Evolutionary conservation across 1,140 invertebrate genomes (phyloP).

Genomic region (Drosophila teissieri): DNA sequence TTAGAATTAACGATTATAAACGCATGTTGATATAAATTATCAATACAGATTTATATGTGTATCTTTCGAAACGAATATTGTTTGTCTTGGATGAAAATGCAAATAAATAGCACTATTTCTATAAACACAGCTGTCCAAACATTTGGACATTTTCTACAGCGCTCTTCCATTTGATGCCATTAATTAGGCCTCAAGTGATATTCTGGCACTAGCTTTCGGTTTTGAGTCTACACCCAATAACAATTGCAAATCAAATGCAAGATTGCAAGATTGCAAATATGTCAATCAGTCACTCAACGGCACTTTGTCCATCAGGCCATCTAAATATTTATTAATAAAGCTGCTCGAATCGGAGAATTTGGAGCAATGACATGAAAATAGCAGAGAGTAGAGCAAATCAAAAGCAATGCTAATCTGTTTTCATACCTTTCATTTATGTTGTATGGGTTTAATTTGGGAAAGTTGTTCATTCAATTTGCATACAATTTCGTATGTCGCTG

Average conservation of each 20-base stretch:
- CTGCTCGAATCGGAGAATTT: constrained; percentile 17
- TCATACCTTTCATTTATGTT: constrained; percentile 10
- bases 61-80: not conserved
- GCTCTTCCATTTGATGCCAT: not conserved
- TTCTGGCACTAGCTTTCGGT: constrained; percentile 17
- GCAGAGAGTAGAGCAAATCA: not conserved
- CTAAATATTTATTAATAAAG: constrained; percentile 50
- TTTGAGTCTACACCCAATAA: not conserved
- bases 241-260: constrained; percentile 51
- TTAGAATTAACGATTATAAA: no score
- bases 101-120: not conserved
- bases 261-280: constrained; percentile 58
- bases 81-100: not conserved
- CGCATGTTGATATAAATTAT: no score
- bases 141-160: not conserved
- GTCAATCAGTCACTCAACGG: constrained; percentile 23
- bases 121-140: not conserved
- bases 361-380: constrained; percentile 9
- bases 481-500: not conserved
- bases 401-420: constrained; percentile 5
- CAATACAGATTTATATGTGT: no score
- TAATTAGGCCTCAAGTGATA: constrained; percentile 14
- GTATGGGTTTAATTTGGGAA: not conserved
- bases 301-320: not conserved
- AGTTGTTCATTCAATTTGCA: constrained; percentile 8